Conservation (phyloP, 1,140 invertebrate genomes). For the Drosophila guanche region DNA sequence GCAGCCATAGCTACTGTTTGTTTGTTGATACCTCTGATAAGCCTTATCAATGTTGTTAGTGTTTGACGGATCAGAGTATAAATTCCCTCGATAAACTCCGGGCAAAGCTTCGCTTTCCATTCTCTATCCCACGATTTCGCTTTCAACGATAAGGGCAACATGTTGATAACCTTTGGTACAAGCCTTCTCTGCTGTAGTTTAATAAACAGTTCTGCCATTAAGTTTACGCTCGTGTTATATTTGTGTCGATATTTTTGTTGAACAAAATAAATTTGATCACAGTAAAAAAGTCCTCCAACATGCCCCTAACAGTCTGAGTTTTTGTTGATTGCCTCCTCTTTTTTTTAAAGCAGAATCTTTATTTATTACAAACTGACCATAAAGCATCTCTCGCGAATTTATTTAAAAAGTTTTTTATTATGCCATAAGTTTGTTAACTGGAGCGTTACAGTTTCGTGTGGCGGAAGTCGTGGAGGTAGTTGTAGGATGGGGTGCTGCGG, state of each 20-base stretch:
- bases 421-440: conserved; percentile 67
- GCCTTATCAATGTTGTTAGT: conserved; percentile 34
- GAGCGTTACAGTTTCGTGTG: conserved; percentile 60
- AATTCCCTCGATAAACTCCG: conserved; percentile 35
- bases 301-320: conserved; percentile 30
- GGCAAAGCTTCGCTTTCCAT: conserved; percentile 21
- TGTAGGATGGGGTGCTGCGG: background rate
- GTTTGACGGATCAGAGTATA: conserved; percentile 43
- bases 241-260: background rate
- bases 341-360: conserved; percentile 30
- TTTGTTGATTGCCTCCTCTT: conserved; percentile 13
- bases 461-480: conserved; percentile 9
- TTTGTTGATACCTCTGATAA: conserved; percentile 50
- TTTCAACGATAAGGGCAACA: conserved; percentile 46
- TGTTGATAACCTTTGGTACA: conserved; percentile 42
- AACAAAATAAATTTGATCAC: background rate
- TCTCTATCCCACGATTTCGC: conserved; percentile 24
- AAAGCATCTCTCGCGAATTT: conserved; percentile 58
- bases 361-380: conserved; percentile 63
- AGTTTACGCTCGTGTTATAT: conserved; percentile 8
- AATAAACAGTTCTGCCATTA: conserved; percentile 27
- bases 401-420: conserved; percentile 66
- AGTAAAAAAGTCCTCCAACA: conserved; percentile 7
- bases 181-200: conserved; percentile 24
- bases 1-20: conserved; percentile 17